Conservation (phyloP, 2,797 vertebrate species). For the Sarcoramphus papa region DNA sequence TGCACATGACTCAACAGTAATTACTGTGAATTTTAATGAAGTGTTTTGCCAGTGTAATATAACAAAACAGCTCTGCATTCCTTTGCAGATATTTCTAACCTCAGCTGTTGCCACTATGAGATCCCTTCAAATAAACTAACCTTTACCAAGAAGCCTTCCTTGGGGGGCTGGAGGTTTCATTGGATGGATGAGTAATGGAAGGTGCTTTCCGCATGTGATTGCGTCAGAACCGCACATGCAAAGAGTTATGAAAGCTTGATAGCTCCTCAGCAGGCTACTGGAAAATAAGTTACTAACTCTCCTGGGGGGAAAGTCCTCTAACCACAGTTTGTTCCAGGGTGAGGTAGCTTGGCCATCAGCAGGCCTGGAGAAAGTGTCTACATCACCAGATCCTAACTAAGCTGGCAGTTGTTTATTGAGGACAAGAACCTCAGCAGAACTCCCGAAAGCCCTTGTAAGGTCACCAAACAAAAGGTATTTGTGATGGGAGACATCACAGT, state of each 20-base stretch:
- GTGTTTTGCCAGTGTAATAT: neutral
- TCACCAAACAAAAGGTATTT: neutral
- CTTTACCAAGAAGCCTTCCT: conserved; percentile 10
- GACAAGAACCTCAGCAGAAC: neutral
- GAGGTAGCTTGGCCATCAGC: conserved; percentile 22
- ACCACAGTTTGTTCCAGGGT: conserved; percentile 28
- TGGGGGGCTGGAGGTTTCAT: neutral
- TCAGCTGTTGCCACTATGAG: neutral
- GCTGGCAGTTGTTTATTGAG: neutral
- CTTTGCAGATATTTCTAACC: neutral
- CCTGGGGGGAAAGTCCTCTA: neutral
- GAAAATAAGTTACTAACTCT: conserved; percentile 36
- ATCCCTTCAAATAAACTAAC: conserved; percentile 9
- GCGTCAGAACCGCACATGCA: neutral
- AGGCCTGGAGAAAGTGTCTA: neutral
- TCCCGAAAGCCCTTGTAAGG: neutral
- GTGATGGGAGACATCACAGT: neutral
- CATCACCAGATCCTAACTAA: neutral
- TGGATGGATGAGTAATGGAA: conserved; percentile 51
- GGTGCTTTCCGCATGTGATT: neutral
- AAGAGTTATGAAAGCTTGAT: conserved; percentile 36
- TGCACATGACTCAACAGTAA: neutral
- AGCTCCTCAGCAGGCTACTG: conserved; percentile 47
- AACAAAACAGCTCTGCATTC: neutral
- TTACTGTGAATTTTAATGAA: conserved; percentile 5